Percentiles rank a stretch among this genome's conserved stretches.
These are phyloP conservation scores for Trochalopteron elliotii DNA, from an alignment of 2,113 vertebrate genomes.

Conservation along the genomic window DNA sequence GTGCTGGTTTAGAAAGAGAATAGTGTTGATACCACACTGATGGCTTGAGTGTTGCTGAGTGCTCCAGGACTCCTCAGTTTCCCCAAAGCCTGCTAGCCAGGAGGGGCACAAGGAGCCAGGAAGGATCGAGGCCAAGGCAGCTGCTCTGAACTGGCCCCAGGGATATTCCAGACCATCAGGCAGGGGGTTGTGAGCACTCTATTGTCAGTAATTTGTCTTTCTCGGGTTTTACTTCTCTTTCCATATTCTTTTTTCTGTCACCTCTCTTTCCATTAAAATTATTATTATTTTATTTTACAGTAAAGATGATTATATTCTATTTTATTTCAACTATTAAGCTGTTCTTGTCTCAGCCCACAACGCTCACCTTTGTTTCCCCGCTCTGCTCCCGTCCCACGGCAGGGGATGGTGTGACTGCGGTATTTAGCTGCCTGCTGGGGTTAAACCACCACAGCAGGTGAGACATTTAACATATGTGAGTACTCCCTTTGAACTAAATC, in stretches of 20 bases:
- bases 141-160: not conserved
- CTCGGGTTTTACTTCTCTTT: not conserved
- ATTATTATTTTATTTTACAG: not conserved
- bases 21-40: too few relatives aligned
- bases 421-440: not conserved
- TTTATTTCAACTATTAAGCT: not conserved
- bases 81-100: not conserved
- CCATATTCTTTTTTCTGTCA: too few relatives aligned
- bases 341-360: not conserved
- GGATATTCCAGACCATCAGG: not conserved
- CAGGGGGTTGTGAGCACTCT: not conserved
- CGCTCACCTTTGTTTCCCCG: not conserved
- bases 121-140: not conserved
- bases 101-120: not conserved
- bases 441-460: constrained; percentile 31
- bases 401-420: not conserved
- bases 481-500: constrained; percentile 57
- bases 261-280: not conserved
- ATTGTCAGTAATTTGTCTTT: not conserved
- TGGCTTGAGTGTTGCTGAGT: not conserved
- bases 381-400: not conserved
- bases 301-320: not conserved
- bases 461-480: constrained; percentile 39
- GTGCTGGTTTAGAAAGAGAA: not conserved
- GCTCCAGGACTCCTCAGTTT: not conserved